A percentile compares a stretch with the other conserved stretches of the same genome.
phyloP scores from a whole-genome alignment of 2,797 vertebrate species.

The Bradypus variegatus region DNA sequence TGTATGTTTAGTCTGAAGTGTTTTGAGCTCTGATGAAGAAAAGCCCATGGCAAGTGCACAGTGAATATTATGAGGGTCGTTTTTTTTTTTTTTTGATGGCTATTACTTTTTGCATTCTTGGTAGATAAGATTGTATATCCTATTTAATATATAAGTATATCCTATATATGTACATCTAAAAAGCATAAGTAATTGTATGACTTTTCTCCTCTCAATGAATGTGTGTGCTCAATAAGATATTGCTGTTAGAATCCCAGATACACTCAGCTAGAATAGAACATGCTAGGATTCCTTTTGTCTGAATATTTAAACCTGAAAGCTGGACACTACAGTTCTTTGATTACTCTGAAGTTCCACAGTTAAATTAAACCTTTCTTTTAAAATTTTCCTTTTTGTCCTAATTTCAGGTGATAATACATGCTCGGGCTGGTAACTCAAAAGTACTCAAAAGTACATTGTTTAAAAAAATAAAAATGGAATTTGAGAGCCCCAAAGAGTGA shows the following conservation, averaged over 20 bases:
- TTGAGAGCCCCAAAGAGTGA: background rate
- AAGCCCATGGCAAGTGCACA: background rate
- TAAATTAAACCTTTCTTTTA: background rate
- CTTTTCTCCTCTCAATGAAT: background rate
- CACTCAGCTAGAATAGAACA: background rate
- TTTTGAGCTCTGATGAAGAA: background rate
- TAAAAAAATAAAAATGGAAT: background rate
- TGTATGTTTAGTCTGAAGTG: background rate
- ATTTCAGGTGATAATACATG: background rate
- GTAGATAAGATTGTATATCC: background rate
- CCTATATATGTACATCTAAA: background rate
- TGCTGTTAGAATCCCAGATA: background rate
- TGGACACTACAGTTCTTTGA: background rate
- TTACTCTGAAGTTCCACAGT: background rate
- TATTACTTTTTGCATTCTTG: background rate
- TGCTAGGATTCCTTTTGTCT: constrained; percentile 12
- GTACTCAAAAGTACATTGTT: background rate
- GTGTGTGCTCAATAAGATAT: background rate
- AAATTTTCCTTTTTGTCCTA: background rate
- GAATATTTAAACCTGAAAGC: background rate
- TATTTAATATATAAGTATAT: background rate
- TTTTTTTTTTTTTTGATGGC: background rate
- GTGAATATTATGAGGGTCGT: background rate
- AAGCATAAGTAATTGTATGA: background rate
- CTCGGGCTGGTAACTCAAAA: background rate